Evolutionary conservation across 2,797 vertebrate genomes (phyloP).

Genomic region (Pteronotus mesoamericanus): DNA sequence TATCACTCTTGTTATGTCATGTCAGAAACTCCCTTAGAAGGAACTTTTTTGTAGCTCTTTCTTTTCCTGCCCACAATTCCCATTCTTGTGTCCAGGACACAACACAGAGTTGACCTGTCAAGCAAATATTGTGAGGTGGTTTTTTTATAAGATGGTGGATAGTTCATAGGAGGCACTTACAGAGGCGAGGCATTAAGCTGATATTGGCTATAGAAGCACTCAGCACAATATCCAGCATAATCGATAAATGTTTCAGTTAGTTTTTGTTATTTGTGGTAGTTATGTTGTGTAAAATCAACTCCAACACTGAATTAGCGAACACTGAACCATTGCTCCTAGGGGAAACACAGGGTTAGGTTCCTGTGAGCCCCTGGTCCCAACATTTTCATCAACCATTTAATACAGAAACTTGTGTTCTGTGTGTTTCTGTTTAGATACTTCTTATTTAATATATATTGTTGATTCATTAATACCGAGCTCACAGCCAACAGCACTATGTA

Average conservation of each 20-base stretch:
- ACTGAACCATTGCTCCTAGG: neutral
- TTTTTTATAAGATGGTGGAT: neutral
- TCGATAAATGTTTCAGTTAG: neutral
- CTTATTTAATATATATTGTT: neutral
- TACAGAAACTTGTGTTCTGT: neutral
- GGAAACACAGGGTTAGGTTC: neutral
- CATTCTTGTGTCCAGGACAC: neutral
- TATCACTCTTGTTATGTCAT: neutral
- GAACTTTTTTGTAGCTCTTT: neutral
- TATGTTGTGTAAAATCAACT: neutral
- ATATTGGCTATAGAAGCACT: neutral
- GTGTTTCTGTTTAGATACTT: constrained; percentile 23
- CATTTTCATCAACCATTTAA: neutral
- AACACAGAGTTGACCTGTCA: neutral
- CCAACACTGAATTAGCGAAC: neutral
- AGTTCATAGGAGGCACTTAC: neutral
- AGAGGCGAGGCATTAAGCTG: neutral
- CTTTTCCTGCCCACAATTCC: neutral
- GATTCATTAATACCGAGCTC: neutral
- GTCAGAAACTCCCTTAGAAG: neutral
- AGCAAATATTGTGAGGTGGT: neutral
- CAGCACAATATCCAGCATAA: neutral
- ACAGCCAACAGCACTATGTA: neutral
- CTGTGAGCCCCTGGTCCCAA: neutral
- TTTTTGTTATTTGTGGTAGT: neutral